Base-by-base conservation (phyloP, 2,888 invertebrate genomes). In the Phragmatobia fuliginosa region DNA sequence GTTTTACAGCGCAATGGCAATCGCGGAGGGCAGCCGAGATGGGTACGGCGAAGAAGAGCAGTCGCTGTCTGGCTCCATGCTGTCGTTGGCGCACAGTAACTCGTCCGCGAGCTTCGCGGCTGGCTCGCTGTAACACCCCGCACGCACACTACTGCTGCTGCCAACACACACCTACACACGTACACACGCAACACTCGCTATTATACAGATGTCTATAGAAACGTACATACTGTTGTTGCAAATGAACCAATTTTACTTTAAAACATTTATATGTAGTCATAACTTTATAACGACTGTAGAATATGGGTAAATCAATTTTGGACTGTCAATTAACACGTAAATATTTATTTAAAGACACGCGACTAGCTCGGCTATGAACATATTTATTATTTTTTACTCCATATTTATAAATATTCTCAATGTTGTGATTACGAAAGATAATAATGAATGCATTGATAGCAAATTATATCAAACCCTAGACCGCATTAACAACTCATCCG, bases 31-130 rank as follows among this genome's bases (percentile, higher is more conserved):
- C 89, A 98, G 98, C 84, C 97, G 98, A 87, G 98, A 98, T 92
- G 97, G 97, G 83, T 98, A 98, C 95, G 97, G 97, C 85, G 98
- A 98, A 84, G 98, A 98, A 91, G 99, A 98, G 92, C 97, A 97
- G 88, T 98, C 98, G 89, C 96, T 99, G 83, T 98, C 98, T 73
- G 99, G 99, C 86, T 99, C 99, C 85, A 98, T 99, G 97, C 96
- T 98, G 88, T 99, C 99, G 95, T 96, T 99, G 93, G 98, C 98
- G 81, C 98, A 98, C 96, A 98, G 98, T 96, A 98, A 98, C 96
- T 98, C 98, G 94, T 98, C 98, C 86, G 98, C 98, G 88, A 98
- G 98, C 95, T 98, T 98, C 95, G 98, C 98, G 86, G 97, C 98
- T 89, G 97, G 97, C 93, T 97, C 97, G 94, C 96, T 97, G 89